Evolutionary conservation across 2,888 invertebrate species (phyloP).

Genomic region (Lepas anatifera): DNA sequence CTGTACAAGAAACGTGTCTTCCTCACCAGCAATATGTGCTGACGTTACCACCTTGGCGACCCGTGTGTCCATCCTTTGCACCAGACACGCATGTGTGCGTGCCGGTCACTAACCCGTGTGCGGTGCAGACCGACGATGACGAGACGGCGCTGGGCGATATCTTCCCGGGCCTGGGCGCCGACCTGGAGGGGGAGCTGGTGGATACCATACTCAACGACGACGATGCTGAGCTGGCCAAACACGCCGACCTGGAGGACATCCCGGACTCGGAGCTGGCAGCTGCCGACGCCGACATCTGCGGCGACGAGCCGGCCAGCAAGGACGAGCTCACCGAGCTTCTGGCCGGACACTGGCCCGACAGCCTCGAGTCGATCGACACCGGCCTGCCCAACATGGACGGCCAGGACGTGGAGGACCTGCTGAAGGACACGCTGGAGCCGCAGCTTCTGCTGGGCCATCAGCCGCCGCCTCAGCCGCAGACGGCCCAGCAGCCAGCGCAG

Average conservation of each 20-base stretch:
- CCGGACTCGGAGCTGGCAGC: background rate
- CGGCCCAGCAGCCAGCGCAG: conserved; percentile 12
- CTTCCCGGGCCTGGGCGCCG: conserved; percentile 49
- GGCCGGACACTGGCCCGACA: background rate
- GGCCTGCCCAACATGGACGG: conserved; percentile 51
- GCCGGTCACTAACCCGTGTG: no score
- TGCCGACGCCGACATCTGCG: background rate
- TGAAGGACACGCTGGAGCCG: conserved; percentile 63
- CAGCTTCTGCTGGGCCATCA: no score
- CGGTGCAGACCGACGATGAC: background rate
- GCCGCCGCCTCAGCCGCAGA: conserved; percentile 14
- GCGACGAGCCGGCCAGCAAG: background rate
- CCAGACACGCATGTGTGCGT: no score
- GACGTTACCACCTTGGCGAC: no score
- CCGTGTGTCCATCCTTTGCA: no score
- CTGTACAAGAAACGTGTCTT: no score
- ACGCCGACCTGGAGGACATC: conserved; percentile 4
- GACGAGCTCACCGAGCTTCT: conserved; percentile 7
- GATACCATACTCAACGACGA: conserved; percentile 56
- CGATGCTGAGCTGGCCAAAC: conserved; percentile 18
- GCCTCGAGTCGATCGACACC: conserved; percentile 3
- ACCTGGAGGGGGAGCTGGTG: conserved; percentile 51
- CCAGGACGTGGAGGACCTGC: conserved; percentile 82
- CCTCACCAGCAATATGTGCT: no score
- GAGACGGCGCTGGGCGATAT: conserved; percentile 47